phyloP scores from a whole-genome alignment of 53 echinoderm and acorn worm genomes.

The Holothuria leucospilota region DNA sequence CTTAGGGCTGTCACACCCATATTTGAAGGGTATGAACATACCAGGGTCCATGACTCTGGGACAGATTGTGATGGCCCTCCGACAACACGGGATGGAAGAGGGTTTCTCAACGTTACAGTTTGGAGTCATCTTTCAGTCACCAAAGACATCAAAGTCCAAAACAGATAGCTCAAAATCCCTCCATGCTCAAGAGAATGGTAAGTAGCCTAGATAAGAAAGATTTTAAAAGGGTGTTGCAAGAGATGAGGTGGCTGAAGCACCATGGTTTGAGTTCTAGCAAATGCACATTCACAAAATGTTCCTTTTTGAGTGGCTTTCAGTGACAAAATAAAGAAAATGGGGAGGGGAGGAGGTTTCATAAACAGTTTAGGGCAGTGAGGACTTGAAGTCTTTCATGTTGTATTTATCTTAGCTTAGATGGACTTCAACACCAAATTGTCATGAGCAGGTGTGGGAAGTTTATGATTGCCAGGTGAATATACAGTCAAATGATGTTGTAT shows the following conservation, averaged over 20 bases:
- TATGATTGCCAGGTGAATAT: too few species aligned
- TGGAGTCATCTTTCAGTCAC: slow-evolving; percentile 75
- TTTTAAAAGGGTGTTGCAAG: not conserved
- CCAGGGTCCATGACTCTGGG: slow-evolving; percentile 83
- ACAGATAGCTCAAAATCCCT: slow-evolving; percentile 92
- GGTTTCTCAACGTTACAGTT: slow-evolving; percentile 81
- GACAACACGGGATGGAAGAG: slow-evolving; percentile 74
- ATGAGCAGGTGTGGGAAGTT: too few species aligned
- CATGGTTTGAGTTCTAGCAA: not conserved
- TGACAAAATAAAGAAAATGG: too few species aligned
- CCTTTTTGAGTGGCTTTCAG: too few species aligned
- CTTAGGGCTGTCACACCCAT: slow-evolving; percentile 75
- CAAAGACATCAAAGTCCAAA: slow-evolving; percentile 71
- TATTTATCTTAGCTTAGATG: too few species aligned
- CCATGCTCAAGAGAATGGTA: slow-evolving; percentile 40
- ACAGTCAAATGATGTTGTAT: not conserved
- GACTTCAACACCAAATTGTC: too few species aligned
- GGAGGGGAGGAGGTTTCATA: too few species aligned
- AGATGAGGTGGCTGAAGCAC: not conserved
- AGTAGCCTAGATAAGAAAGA: slow-evolving; percentile 54
- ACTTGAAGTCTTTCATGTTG: too few species aligned
- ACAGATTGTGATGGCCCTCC: slow-evolving; percentile 79
- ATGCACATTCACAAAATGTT: not conserved
- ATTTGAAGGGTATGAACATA: slow-evolving; percentile 68
- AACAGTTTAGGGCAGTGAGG: too few species aligned